Conservation (phyloP, 2,888 invertebrate species). For the Drepanosiphum platanoidis region DNA sequence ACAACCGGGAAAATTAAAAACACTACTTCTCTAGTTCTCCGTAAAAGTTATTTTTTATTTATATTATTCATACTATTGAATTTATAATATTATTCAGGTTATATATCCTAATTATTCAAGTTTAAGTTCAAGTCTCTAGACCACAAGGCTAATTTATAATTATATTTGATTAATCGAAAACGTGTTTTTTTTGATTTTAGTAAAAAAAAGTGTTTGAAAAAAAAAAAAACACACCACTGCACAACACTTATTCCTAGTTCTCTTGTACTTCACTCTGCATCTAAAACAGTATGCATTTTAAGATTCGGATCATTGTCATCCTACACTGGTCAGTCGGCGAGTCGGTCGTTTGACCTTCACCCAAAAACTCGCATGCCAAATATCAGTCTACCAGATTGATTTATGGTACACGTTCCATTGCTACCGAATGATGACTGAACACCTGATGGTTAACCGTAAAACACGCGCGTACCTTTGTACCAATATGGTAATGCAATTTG, state of each 20-base stretch:
- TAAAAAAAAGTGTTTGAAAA: not conserved
- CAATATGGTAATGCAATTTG: not conserved
- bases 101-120: no score
- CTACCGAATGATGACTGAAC: not conserved
- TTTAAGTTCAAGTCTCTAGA: no score
- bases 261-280: not conserved
- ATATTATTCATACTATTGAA: no score
- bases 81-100: no score
- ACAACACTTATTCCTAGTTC: not conserved
- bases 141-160: no score
- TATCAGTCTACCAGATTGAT: constrained; percentile 18
- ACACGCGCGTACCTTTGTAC: not conserved
- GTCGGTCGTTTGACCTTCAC: constrained; percentile 21
- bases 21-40: no score
- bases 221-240: not conserved
- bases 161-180: no score
- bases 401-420: constrained; percentile 1
- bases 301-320: not conserved
- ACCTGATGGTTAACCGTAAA: not conserved
- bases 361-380: constrained; percentile 7
- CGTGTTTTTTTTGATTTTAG: no score
- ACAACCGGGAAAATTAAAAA: no score
- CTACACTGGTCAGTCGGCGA: not conserved
- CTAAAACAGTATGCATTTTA: not conserved
- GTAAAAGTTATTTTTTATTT: no score